These are phyloP conservation scores for Callaeas wilsoni DNA, from an alignment of 2,113 vertebrate species.

Conservation along the genomic window DNA sequence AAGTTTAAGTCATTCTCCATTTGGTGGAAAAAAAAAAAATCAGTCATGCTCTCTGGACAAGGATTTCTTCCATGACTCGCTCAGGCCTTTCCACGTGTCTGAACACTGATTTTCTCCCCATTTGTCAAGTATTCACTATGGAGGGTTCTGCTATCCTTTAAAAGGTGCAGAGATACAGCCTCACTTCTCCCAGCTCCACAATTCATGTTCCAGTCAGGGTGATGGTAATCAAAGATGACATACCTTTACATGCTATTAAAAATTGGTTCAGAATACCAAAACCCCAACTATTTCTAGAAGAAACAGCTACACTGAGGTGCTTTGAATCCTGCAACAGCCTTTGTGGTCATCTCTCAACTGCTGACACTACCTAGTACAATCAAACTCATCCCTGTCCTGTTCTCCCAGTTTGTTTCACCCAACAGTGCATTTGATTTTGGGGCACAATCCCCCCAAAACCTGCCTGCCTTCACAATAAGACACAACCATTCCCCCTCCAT, in stretches of 20 bases:
- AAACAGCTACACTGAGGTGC: not conserved
- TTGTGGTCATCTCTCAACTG: not conserved
- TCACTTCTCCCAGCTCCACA: not conserved
- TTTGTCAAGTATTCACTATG: not conserved
- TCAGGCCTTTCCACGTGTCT: not conserved
- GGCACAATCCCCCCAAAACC: fast-evolving
- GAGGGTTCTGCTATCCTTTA: not conserved
- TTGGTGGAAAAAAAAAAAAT: not conserved
- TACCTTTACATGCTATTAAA: not conserved
- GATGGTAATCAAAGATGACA: fast-evolving
- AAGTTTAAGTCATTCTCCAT: not conserved
- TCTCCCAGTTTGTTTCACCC: not conserved
- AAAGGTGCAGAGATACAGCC: not conserved
- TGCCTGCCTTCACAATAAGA: not conserved
- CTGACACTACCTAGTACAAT: not conserved
- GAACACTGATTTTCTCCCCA: fast-evolving
- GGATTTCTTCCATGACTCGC: not conserved
- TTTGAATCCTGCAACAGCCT: not conserved
- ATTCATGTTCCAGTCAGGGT: not conserved
- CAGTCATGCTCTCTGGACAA: not conserved
- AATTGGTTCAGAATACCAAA: not conserved
- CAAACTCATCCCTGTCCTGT: not conserved
- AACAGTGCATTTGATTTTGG: not conserved
- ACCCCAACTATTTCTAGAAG: not conserved
- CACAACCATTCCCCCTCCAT: not conserved